Percentiles rank a stretch among this genome's conserved stretches.
phyloP scores from a whole-genome alignment of 1,140 invertebrate genomes.

The Mizuhopecten yessoensis region DNA sequence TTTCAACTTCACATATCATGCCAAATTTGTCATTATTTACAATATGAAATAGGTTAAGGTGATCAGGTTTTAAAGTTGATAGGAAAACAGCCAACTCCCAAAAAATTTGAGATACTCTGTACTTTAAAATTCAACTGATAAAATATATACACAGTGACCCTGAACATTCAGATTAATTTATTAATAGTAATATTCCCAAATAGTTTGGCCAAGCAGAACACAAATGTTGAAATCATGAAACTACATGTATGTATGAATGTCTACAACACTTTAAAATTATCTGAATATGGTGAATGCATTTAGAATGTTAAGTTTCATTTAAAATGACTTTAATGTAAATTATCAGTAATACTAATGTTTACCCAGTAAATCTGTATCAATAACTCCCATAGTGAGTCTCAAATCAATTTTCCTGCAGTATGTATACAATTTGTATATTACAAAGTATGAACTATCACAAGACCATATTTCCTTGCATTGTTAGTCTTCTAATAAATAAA shows the following conservation, averaged over 20 bases:
- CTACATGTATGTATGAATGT: background rate
- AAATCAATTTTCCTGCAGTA: background rate
- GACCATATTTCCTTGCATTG: background rate
- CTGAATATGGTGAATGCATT: background rate
- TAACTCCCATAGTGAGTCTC: background rate
- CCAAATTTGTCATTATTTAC: no score
- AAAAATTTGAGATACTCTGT: no score
- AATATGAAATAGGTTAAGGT: no score
- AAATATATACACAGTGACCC: background rate
- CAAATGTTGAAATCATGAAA: background rate
- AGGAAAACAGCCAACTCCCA: no score
- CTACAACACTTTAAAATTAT: background rate
- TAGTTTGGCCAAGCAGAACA: background rate
- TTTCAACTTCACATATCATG: no score
- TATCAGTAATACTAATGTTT: background rate
- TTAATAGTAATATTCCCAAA: background rate
- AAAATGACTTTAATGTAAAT: background rate
- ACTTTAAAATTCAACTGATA: no score
- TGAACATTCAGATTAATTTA: background rate
- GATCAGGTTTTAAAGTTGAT: no score
- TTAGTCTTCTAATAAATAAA: background rate
- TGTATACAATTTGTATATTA: background rate
- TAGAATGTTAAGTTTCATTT: slow-evolving; percentile 7
- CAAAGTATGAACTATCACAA: background rate
- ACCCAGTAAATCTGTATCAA: background rate